A percentile compares a stretch with the other conserved stretches of the same genome.
Conservation (phyloP, 2,113 vertebrate species). For the Zeus faber region DNA sequence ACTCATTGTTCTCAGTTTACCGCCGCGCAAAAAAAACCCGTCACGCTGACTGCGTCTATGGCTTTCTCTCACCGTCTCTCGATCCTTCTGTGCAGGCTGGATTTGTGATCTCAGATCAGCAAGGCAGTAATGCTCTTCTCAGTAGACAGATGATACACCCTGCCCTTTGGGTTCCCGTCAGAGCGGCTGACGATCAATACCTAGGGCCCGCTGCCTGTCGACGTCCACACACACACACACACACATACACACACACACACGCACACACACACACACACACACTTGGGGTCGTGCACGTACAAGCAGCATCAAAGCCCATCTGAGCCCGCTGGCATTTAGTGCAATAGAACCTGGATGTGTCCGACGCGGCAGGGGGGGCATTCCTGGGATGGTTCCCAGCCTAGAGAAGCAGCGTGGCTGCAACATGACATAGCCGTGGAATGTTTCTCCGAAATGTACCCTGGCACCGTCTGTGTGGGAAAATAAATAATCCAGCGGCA, state of each 20-base stretch:
- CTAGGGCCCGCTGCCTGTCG: not conserved
- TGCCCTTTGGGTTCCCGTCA: not conserved
- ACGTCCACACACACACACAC: not conserved
- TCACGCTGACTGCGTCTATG: not conserved
- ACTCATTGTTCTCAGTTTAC: no score
- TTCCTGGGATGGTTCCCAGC: slow-evolving; percentile 6
- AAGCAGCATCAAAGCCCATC: slow-evolving; percentile 9
- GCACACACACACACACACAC: not conserved
- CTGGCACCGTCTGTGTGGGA: no score
- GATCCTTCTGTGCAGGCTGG: not conserved
- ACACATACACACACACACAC: not conserved
- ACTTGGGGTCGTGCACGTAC: not conserved
- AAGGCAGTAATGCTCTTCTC: not conserved
- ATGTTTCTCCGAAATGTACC: no score
- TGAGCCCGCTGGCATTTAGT: slow-evolving; percentile 7
- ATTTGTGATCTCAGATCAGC: not conserved
- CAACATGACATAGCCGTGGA: not conserved
- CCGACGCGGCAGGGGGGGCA: slow-evolving; percentile 1
- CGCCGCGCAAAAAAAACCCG: no score
- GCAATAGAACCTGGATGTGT: slow-evolving; percentile 16
- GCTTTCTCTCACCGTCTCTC: not conserved
- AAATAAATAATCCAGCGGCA: no score
- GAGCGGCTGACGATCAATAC: not conserved
- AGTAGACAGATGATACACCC: not conserved
- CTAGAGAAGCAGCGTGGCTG: not conserved